Conservation (phyloP, 1,140 invertebrate species). For the Zaprionus capensis region DNA sequence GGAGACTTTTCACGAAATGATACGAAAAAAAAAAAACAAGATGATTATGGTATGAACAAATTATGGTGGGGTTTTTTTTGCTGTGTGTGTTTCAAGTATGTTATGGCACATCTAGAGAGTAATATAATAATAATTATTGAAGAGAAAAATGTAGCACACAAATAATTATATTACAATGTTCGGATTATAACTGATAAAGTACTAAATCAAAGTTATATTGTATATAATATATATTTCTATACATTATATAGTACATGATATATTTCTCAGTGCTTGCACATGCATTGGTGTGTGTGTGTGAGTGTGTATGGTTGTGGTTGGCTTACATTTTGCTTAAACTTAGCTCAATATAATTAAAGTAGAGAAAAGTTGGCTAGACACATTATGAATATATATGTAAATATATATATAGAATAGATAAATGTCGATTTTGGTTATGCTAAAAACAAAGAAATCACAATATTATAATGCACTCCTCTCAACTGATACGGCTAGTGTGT, state of each 20-base stretch:
- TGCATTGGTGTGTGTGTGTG: slow-evolving; percentile 53
- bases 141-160: slow-evolving; percentile 27
- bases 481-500: slow-evolving; percentile 17
- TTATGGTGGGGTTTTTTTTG: slow-evolving; percentile 27
- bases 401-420: slow-evolving; percentile 24
- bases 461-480: slow-evolving; percentile 25
- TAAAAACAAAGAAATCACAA: slow-evolving; percentile 25
- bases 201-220: slow-evolving; percentile 46
- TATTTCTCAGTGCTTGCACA: slow-evolving; percentile 60
- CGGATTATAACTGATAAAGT: slow-evolving; percentile 56
- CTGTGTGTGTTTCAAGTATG: slow-evolving; percentile 25
- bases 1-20: slow-evolving; percentile 22
- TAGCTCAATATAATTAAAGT: slow-evolving; percentile 34
- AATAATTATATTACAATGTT: slow-evolving; percentile 62
- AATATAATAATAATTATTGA: slow-evolving; percentile 19
- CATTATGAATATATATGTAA: slow-evolving; percentile 39
- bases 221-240: slow-evolving; percentile 44
- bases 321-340: slow-evolving; percentile 61
- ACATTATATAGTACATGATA: slow-evolving; percentile 49
- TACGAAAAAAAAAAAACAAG: slow-evolving; percentile 45
- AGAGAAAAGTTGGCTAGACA: slow-evolving; percentile 27
- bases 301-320: slow-evolving; percentile 24
- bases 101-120: slow-evolving; percentile 15
- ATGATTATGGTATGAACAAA: slow-evolving; percentile 39
- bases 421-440: slow-evolving; percentile 38